These are phyloP conservation scores for Arbacia lixula DNA, from an alignment of 53 echinoderm and acorn worm genomes.

Conservation along the genomic window DNA sequence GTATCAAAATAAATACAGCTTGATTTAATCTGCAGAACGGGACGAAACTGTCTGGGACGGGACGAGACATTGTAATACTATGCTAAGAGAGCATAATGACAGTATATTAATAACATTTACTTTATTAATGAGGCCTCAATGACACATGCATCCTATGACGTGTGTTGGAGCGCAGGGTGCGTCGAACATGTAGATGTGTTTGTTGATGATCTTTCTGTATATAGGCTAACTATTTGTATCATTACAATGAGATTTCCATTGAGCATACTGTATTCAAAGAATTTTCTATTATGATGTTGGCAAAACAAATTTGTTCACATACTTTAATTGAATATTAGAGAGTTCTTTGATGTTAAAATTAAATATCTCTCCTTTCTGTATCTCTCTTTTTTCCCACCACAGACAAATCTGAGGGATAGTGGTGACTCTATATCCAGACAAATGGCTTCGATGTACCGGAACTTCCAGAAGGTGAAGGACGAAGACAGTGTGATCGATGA, in stretches of 20 bases:
- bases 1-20: too few species aligned
- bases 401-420: conserved; percentile 81
- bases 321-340: not conserved
- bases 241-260: not conserved
- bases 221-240: too few species aligned
- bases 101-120: too few species aligned
- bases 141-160: too few species aligned
- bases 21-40: too few species aligned
- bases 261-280: not conserved
- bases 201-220: too few species aligned
- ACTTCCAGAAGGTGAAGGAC: conserved; percentile 92
- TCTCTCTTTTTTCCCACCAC: conserved; percentile 19
- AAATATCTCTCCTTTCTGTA: not conserved
- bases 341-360: not conserved
- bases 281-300: not conserved
- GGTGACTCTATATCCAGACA: conserved; percentile 92
- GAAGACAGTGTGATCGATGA: conserved; percentile 67
- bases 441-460: conserved; percentile 95
- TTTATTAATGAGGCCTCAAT: too few species aligned
- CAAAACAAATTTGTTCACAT: not conserved
- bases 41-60: too few species aligned
- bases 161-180: too few species aligned
- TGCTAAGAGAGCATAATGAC: too few species aligned
- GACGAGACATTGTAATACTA: too few species aligned
- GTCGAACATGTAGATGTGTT: too few species aligned